Evolutionary conservation across 2,797 vertebrate species (phyloP).

Genomic region (Macroramphosus scolopax): DNA sequence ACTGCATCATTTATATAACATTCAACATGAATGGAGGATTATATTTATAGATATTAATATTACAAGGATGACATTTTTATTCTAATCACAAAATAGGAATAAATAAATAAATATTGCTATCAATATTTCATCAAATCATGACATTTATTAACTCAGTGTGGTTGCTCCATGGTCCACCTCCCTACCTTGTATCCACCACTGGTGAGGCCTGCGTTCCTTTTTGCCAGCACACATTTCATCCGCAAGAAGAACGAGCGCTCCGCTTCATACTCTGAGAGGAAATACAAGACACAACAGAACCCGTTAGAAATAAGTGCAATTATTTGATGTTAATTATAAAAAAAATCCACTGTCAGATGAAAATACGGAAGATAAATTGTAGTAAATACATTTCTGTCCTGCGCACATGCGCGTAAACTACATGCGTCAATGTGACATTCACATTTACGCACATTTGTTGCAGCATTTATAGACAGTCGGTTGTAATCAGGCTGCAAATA

Average conservation of each 20-base stretch:
- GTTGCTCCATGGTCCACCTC: no score
- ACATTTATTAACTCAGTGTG: not conserved
- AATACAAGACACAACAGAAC: not conserved
- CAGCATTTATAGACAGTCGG: no score
- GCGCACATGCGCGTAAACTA: no score
- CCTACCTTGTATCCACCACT: slow-evolving; percentile 97
- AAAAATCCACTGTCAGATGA: no score
- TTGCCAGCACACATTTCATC: slow-evolving; percentile 98
- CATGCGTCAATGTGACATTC: no score
- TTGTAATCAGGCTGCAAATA: no score
- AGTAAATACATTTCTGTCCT: no score
- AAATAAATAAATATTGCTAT: no score
- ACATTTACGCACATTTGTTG: no score
- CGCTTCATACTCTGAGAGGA: slow-evolving; percentile 87
- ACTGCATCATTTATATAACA: not conserved
- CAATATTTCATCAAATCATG: not conserved
- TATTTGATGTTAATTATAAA: no score
- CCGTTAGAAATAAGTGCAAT: not conserved
- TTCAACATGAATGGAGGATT: not conserved
- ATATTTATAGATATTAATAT: not conserved
- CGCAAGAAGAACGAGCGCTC: slow-evolving; percentile 96
- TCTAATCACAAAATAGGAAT: no score
- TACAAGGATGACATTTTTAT: not conserved
- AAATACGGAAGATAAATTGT: no score
- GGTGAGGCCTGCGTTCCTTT: slow-evolving; percentile 95